Base-by-base conservation (phyloP, 2,888 invertebrate genomes). In the Stenurella melanura region DNA sequence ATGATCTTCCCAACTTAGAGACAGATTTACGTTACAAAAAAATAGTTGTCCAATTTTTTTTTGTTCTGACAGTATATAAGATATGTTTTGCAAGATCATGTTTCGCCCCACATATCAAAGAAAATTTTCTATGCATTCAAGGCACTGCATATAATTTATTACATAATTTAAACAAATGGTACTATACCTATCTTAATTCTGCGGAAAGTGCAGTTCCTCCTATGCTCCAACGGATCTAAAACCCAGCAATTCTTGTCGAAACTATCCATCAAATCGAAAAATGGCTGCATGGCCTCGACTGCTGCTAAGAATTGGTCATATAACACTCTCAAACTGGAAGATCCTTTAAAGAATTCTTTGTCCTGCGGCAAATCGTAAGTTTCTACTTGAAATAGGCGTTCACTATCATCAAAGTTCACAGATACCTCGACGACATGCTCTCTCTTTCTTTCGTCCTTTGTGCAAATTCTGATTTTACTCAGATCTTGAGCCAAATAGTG, bases 241-340 rank as follows among this genome's bases (percentile, higher is more conserved):
- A 91, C 87, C 82, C 87, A 87, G 81, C 88, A 88, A 70, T 82
- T 83, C 18, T 30, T 73, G 85, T 90, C 90, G 19, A 91, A 80
- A 18, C 84, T 85, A 64, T 90, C 90, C 88, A 91, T 88, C 15
- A 87, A 77, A 79, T 89, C 84, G 83, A 91, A 90, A 82, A 88
- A 89, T 7, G 82, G 82, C 73, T 90, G 89, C 63, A 90, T 78
- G 6, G 74, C 75, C 18, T 87, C 86, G 11, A 90, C 77, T 12
- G 82, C 69, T 0, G 69, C 78, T 12, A 85, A 60, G 78, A 87
- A 89, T 57, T 85, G 82, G 42, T 87, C 86, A 77, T 87, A 88
- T 2, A 89, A 70, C 0, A 60, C 80, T 26, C 82, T 85, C 18
- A 90, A 79, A 73, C 85, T 87, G 7, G 76, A 75, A 11, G 75